These are phyloP conservation scores for Gymnothorax reevesii DNA, from an alignment of 2,797 vertebrate genomes.

Conservation along the genomic window DNA sequence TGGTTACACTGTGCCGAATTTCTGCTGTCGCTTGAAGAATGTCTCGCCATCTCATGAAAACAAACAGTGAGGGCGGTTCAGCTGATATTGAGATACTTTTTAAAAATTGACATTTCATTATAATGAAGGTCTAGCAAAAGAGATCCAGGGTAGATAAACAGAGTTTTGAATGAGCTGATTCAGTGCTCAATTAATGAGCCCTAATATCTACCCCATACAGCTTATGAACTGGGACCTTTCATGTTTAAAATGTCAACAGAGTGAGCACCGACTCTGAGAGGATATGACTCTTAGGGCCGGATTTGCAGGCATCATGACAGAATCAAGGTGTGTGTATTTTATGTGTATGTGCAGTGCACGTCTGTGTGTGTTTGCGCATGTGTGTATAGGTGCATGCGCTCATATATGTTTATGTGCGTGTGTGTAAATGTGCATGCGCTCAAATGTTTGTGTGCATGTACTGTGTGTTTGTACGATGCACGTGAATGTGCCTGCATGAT, in stretches of 20 bases:
- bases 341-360: background rate
- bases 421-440: background rate
- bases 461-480: too few relatives aligned
- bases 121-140: background rate
- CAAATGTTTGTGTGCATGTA: too few relatives aligned
- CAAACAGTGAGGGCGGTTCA: background rate
- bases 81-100: background rate
- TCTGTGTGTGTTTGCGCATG: background rate
- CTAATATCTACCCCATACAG: background rate
- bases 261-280: background rate
- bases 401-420: background rate
- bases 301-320: background rate
- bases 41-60: background rate
- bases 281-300: background rate
- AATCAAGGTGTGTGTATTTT: background rate
- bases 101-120: slow-evolving; percentile 3
- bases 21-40: background rate
- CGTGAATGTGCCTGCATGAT: too few relatives aligned
- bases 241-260: background rate
- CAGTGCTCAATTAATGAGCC: background rate
- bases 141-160: background rate
- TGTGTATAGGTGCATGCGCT: background rate
- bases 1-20: background rate
- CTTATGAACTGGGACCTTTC: background rate
- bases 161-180: background rate